These are phyloP conservation scores for Montipora foliosa DNA, from an alignment of 64 coral and sea anemone species.

Conservation along the genomic window DNA sequence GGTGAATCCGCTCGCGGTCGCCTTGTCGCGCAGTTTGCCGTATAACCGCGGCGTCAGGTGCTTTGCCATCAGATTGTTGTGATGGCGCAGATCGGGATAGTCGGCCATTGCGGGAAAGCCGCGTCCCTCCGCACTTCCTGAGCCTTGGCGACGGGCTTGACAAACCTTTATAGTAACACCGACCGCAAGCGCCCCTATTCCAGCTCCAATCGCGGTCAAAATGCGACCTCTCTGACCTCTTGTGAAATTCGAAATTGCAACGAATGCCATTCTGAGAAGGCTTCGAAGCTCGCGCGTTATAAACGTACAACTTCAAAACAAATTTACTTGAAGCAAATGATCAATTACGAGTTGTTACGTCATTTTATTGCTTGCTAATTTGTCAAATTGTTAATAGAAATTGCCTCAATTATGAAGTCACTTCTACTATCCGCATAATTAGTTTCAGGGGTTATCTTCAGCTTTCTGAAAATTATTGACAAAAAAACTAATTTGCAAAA, in stretches of 20 bases:
- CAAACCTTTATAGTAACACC: slow-evolving; percentile 24
- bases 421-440: not conserved
- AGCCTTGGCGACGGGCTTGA: slow-evolving; percentile 36
- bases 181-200: slow-evolving; percentile 54
- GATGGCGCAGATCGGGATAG: slow-evolving; percentile 84
- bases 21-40: slow-evolving; percentile 83
- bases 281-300: not conserved
- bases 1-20: slow-evolving; percentile 76
- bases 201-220: slow-evolving; percentile 58
- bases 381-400: not conserved
- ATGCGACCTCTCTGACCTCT: slow-evolving; percentile 13
- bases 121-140: slow-evolving; percentile 42
- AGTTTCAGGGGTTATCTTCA: not conserved
- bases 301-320: not conserved
- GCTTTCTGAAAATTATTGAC: not conserved
- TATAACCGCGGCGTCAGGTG: slow-evolving; percentile 90
- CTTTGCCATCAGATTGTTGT: slow-evolving; percentile 95
- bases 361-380: slow-evolving; percentile 23
- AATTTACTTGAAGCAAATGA: not conserved
- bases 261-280: slow-evolving; percentile 66
- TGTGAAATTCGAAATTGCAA: slow-evolving; percentile 56
- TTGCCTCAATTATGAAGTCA: not conserved
- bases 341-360: slow-evolving; percentile 20
- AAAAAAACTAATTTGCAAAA: not conserved
- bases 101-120: slow-evolving; percentile 84